Percentiles rank a stretch among this genome's conserved stretches.
These are phyloP conservation scores for Hiodon alosoides DNA, from an alignment of 2,113 vertebrate species.

Conservation along the genomic window DNA sequence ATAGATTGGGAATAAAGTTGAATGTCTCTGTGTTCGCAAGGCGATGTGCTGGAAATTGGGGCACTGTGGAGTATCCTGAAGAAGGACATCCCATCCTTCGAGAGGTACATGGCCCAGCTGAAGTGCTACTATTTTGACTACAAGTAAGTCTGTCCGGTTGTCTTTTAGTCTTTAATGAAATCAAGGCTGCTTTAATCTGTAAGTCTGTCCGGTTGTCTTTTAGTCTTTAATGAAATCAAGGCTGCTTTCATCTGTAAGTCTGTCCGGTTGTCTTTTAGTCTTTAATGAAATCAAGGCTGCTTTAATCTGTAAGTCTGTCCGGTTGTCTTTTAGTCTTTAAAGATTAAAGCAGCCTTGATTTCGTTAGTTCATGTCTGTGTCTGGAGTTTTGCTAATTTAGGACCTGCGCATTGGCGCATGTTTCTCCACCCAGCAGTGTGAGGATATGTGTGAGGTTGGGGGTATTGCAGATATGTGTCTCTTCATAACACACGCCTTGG, in stretches of 20 bases:
- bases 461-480: neutral
- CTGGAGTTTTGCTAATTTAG: no score
- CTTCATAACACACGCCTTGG: neutral
- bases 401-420: no score
- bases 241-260: neutral
- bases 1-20: neutral
- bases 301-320: neutral
- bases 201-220: neutral
- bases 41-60: constrained; percentile 88
- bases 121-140: constrained; percentile 97
- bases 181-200: neutral
- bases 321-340: neutral
- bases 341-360: no score
- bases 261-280: neutral
- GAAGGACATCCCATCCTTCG: constrained; percentile 89
- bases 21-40: constrained; percentile 55
- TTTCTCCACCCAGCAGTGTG: no score
- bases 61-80: constrained; percentile 88
- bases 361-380: neutral
- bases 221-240: neutral
- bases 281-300: no score
- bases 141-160: constrained; percentile 65
- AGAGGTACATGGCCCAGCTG: constrained; percentile 91
- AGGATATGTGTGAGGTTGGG: neutral
- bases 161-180: neutral